A percentile compares a stretch with the other conserved stretches of the same genome.
Evolutionary conservation across 2,113 vertebrate genomes (phyloP).

Genomic region (Amazona guildingii): DNA sequence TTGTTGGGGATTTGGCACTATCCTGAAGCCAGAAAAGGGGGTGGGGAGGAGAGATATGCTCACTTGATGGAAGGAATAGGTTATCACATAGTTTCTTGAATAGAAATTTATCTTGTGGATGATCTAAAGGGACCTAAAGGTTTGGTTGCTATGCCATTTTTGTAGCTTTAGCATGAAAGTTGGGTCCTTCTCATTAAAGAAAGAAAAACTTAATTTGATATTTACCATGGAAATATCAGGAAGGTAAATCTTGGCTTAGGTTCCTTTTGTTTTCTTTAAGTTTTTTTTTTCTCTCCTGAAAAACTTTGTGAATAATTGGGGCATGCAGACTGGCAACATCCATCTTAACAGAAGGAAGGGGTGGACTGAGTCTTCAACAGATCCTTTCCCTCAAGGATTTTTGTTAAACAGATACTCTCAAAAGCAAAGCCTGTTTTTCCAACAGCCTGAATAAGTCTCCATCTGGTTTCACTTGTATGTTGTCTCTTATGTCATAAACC

Average conservation of each 20-base stretch:
- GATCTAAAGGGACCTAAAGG: neutral
- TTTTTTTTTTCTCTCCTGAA: neutral
- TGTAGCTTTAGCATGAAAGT: neutral
- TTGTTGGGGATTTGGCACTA: neutral
- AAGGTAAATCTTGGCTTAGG: neutral
- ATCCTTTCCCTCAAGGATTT: conserved; percentile 59
- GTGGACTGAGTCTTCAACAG: conserved; percentile 54
- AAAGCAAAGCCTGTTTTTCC: conserved; percentile 66
- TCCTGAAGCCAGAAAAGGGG: neutral
- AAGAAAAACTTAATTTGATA: neutral
- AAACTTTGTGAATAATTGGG: neutral
- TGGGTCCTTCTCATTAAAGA: neutral
- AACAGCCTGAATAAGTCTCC: conserved; percentile 57
- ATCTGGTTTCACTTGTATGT: conserved; percentile 70
- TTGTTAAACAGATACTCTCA: conserved; percentile 62
- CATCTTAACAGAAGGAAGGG: conserved; percentile 45
- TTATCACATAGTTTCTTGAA: neutral
- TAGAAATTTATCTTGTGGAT: neutral
- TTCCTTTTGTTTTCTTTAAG: neutral
- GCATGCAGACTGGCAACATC: conserved; percentile 34
- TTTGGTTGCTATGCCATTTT: neutral
- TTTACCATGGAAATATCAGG: neutral
- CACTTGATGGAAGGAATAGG: neutral
- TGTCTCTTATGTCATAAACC: conserved; percentile 72
- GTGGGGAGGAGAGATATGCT: neutral